These are phyloP conservation scores for Drosophila lowei DNA, from an alignment of 1,140 invertebrate species.

Conservation along the genomic window DNA sequence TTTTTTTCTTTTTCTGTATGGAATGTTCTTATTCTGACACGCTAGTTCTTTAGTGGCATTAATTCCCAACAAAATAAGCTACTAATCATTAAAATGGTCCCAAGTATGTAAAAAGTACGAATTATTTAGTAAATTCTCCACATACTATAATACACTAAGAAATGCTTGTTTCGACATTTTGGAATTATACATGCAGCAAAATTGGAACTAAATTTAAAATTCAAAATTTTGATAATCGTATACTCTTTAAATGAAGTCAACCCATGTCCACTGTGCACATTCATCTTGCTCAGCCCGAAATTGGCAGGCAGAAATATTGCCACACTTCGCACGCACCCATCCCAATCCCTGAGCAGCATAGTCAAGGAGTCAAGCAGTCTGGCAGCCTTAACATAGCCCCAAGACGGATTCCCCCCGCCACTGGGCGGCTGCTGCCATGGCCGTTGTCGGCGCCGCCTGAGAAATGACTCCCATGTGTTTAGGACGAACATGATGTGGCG, in stretches of 20 bases:
- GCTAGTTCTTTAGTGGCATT: no score
- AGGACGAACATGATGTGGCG: conserved; percentile 32
- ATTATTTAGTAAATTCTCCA: no score
- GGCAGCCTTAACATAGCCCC: conserved; percentile 39
- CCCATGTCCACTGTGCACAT: conserved; percentile 41
- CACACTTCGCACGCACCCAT: conserved; percentile 34
- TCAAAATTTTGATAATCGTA: not conserved
- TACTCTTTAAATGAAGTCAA: not conserved
- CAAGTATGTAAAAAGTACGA: no score
- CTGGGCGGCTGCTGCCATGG: conserved; percentile 40
- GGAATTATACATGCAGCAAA: no score
- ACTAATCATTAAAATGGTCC: no score
- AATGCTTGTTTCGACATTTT: no score
- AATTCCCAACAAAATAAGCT: no score
- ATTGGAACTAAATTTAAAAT: no score
- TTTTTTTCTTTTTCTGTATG: no score
- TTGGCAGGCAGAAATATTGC: conserved; percentile 46
- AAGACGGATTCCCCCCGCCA: conserved; percentile 14
- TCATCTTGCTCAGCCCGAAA: conserved; percentile 44
- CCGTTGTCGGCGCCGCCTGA: conserved; percentile 40
- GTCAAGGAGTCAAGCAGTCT: conserved; percentile 71
- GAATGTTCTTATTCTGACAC: no score
- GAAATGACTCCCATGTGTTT: conserved; percentile 69
- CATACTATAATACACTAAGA: no score
- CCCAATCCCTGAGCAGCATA: conserved; percentile 29